Conservation (phyloP, 2,888 invertebrate species). For the Ophion slaviceki region DNA sequence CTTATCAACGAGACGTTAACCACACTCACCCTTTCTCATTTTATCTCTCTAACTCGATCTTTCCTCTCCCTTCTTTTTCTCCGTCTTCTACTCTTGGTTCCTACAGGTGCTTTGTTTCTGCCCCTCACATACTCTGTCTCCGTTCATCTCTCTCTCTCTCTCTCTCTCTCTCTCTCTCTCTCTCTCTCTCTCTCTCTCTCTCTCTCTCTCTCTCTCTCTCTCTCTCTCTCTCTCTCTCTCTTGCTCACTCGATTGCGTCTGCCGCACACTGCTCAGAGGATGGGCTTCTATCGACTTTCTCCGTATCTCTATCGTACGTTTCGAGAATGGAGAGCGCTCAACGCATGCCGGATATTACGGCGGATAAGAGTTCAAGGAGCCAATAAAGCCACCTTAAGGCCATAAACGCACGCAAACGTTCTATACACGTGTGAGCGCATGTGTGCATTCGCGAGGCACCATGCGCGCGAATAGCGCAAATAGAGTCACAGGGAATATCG, state of each 20-base stretch:
- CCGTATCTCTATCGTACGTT: slow-evolving; percentile 28
- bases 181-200: slow-evolving; percentile 13
- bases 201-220: slow-evolving; percentile 9
- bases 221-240: slow-evolving; percentile 6
- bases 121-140: background rate
- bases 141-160: slow-evolving; percentile 5
- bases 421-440: background rate
- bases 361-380: slow-evolving; percentile 59
- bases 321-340: slow-evolving; percentile 24
- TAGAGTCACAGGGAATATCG: slow-evolving; percentile 27
- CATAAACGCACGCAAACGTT: slow-evolving; percentile 46
- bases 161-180: slow-evolving; percentile 6
- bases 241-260: slow-evolving; percentile 30
- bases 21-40: slow-evolving; percentile 10
- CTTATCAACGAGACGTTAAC: slow-evolving; percentile 36
- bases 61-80: background rate
- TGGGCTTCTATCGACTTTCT: slow-evolving; percentile 49
- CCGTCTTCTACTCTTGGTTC: background rate
- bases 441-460: background rate
- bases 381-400: slow-evolving; percentile 55
- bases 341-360: slow-evolving; percentile 63
- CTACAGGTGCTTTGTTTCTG: no score
- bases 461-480: slow-evolving; percentile 7
- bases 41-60: background rate
- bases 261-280: slow-evolving; percentile 34